Evolutionary conservation across 2,113 vertebrate genomes (phyloP).

Genomic region (Noturus placidus): DNA sequence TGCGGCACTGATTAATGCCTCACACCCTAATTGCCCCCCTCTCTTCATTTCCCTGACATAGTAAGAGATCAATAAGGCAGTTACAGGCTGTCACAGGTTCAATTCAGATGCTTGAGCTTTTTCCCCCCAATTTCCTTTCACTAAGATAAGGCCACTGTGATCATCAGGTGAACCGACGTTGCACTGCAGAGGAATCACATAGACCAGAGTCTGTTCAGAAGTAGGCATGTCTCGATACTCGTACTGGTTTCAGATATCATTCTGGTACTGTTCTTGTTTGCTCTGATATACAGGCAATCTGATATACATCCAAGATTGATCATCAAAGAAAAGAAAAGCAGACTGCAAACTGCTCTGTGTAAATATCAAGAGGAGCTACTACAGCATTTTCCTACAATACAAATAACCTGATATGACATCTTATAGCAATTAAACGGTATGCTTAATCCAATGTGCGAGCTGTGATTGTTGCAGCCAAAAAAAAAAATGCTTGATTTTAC

Average conservation of each 20-base stretch:
- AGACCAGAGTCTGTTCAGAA: constrained; percentile 1
- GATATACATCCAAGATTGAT: too few relatives aligned
- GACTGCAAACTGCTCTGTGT: background rate
- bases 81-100: constrained; percentile 34
- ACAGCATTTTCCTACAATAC: background rate
- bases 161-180: constrained; percentile 9
- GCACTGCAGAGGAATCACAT: background rate
- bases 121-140: constrained; percentile 14
- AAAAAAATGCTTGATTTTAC: too few relatives aligned
- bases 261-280: background rate
- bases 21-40: constrained; percentile 33
- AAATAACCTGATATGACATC: background rate
- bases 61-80: constrained; percentile 42
- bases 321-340: too few relatives aligned
- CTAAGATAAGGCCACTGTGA: background rate
- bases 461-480: too few relatives aligned
- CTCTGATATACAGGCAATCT: too few relatives aligned
- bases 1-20: constrained; percentile 37
- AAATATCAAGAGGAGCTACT: background rate
- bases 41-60: constrained; percentile 40
- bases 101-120: constrained; percentile 18
- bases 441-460: background rate
- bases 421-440: background rate
- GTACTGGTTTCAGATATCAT: background rate
- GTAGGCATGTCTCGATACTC: background rate